Evolutionary conservation across 2,888 invertebrate species (phyloP).

Genomic region (Caenorhabditis wallacei): DNA sequence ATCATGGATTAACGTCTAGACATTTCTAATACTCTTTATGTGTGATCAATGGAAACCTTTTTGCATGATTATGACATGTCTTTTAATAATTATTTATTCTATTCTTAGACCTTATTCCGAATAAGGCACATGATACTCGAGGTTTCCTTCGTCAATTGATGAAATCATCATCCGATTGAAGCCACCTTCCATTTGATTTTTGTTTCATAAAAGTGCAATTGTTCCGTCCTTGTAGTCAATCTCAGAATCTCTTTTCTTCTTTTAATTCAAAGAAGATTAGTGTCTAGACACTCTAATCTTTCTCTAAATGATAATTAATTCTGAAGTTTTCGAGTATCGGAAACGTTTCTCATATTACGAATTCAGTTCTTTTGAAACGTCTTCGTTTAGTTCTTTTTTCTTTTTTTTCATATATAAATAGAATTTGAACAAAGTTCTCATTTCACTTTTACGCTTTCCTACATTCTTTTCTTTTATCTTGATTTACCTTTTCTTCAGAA

Average conservation of each 20-base stretch:
- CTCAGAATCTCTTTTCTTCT: background rate
- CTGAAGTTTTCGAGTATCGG: background rate
- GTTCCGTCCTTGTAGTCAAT: background rate
- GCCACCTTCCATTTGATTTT: background rate
- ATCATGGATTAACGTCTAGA: slow-evolving; percentile 22
- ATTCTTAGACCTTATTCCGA: too few relatives aligned
- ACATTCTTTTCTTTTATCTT: background rate
- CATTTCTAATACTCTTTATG: slow-evolving; percentile 2
- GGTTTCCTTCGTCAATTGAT: too few relatives aligned
- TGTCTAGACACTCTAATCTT: background rate
- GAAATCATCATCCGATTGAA: too few relatives aligned
- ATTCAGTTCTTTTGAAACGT: background rate
- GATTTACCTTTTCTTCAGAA: too few relatives aligned
- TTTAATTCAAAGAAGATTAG: background rate
- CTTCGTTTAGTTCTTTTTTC: background rate
- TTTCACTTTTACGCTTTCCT: too few relatives aligned
- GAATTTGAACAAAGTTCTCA: background rate
- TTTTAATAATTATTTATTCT: background rate
- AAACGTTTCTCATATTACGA: background rate
- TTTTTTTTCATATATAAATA: background rate
- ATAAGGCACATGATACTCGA: too few relatives aligned
- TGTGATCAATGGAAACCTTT: slow-evolving; percentile 5
- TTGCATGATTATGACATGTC: background rate
- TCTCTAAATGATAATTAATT: background rate
- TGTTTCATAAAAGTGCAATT: background rate